These are phyloP conservation scores for Catharus ustulatus DNA, from an alignment of 2,797 vertebrate genomes.

Conservation along the genomic window DNA sequence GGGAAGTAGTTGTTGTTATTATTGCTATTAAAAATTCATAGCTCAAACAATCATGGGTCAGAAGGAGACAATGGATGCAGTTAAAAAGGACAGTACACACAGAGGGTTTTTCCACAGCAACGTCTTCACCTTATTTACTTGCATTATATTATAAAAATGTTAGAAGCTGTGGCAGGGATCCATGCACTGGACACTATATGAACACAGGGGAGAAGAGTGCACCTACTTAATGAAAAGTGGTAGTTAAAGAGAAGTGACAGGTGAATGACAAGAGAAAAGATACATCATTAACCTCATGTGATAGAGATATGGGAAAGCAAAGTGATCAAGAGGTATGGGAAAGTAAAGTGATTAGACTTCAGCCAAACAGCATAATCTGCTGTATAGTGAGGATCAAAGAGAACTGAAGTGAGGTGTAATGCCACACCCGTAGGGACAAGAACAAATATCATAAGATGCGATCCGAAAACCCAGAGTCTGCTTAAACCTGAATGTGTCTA, in stretches of 20 bases:
- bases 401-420: neutral
- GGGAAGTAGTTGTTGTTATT: neutral
- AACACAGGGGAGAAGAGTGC: neutral
- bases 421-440: neutral
- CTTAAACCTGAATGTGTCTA: neutral
- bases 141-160: neutral
- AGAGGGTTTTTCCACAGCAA: neutral
- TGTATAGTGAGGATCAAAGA: neutral
- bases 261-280: neutral
- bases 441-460: neutral
- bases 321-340: neutral
- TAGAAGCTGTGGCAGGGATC: neutral
- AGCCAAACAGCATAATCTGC: neutral
- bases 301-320: neutral
- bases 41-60: neutral
- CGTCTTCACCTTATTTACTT: neutral
- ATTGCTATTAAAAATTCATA: neutral
- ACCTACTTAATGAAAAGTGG: neutral
- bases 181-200: too few relatives aligned
- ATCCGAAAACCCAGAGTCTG: neutral
- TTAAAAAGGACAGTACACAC: neutral
- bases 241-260: neutral
- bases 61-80: neutral
- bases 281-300: neutral
- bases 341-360: neutral